Evolutionary conservation across 2,113 vertebrate genomes (phyloP).

Genomic region (Octodon degus): DNA sequence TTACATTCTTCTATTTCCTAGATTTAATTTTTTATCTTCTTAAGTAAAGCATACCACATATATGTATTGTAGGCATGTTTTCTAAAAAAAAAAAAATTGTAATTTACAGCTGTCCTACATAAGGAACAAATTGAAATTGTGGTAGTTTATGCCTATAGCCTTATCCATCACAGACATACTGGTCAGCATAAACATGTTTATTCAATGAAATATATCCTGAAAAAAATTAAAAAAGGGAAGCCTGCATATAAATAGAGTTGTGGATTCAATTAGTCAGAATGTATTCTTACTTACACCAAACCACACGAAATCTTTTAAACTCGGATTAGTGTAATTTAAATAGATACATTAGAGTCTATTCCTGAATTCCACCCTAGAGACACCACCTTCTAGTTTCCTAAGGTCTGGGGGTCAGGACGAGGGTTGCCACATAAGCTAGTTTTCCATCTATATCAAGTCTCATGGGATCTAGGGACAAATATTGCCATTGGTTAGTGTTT

Average conservation of each 20-base stretch:
- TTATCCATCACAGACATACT: slow-evolving; percentile 88
- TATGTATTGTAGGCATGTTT: slow-evolving; percentile 84
- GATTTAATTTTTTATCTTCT: slow-evolving; percentile 79
- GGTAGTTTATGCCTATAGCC: slow-evolving; percentile 83
- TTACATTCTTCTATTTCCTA: slow-evolving; percentile 84
- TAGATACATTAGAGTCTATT: slow-evolving; percentile 62
- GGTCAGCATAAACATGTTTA: slow-evolving; percentile 86
- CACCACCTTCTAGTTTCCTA: slow-evolving; percentile 69
- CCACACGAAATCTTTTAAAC: slow-evolving; percentile 74
- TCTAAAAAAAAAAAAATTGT: slow-evolving; percentile 82
- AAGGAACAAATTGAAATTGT: slow-evolving; percentile 83
- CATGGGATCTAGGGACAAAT: slow-evolving; percentile 63
- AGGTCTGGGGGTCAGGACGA: slow-evolving; percentile 64
- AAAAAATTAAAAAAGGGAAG: slow-evolving; percentile 79
- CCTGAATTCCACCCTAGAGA: slow-evolving; percentile 37
- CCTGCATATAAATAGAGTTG: slow-evolving; percentile 87
- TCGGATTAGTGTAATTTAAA: slow-evolving; percentile 76
- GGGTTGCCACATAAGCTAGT: slow-evolving; percentile 57
- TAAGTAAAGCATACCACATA: slow-evolving; percentile 83
- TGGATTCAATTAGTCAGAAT: slow-evolving; percentile 84
- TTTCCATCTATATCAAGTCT: background rate
- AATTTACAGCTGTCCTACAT: slow-evolving; percentile 83
- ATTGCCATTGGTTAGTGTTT: slow-evolving; percentile 88
- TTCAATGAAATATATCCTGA: slow-evolving; percentile 87
- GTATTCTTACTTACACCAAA: slow-evolving; percentile 84